Evolutionary conservation across 2,113 vertebrate species (phyloP), one percentile per base, ranked within the genome.

Genomic region (Macquaria ambigua): DNA sequence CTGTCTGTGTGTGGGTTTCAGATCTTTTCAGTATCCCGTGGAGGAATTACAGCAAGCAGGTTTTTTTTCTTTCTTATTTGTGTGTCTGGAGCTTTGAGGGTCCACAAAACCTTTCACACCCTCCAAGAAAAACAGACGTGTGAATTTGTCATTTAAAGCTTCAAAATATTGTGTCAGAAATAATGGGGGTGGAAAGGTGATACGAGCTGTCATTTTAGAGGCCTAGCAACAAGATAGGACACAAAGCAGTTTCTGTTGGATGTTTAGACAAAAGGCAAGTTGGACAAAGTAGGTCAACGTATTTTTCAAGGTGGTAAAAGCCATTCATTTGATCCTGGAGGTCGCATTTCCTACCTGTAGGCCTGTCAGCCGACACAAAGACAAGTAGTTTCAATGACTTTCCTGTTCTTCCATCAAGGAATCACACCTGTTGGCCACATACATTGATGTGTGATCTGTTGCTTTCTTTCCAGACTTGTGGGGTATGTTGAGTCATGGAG

Each of bases 401-500:
- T 34, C 23, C 61, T 67, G 73, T 63, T 77, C 61, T 70, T 69
- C 55, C 31, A 12, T 77, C 46, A 43, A 63, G 21, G 39, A 83
- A 58, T 89, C 83, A 72, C 76, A 89, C 81, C 86, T 91, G 83
- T 86, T 64, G 37, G 31, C 58, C 21, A 34, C 37, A 55, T 68
- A 78, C 72, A 62, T 8, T 52, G 31, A 79, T 62, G 43, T 20
- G 39, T 67, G 25, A 34, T 68, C 8, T 64, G 79, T 63, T 84
- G 72, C 79, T 92, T 74, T 77, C 63, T 79, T 55, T 63, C 61
- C 53, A 41, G 68, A 74, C 66, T 34, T 74, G 74, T 69, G 50
- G 78, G 71, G 85, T 84, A 39, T 87, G 77, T 89, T 34, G 72
- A 80, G 87, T 82, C 74, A 23, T 59, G 34, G 66, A 88, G 83